Evolutionary conservation across 2,113 vertebrate genomes (phyloP).

Genomic region (Daboia siamensis): DNA sequence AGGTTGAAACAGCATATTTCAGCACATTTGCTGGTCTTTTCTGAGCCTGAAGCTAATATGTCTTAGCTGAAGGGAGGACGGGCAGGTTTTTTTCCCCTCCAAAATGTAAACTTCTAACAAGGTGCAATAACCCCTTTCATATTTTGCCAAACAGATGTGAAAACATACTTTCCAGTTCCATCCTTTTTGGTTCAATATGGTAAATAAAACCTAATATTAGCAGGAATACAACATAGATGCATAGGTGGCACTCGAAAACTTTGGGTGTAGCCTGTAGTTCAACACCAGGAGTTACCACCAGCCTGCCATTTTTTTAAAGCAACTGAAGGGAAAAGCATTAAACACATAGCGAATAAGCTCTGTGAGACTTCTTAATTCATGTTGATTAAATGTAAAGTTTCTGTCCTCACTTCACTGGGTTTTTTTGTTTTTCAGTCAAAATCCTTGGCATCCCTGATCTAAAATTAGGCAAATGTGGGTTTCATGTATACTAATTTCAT

Average conservation of each 20-base stretch:
- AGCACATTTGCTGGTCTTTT: not conserved
- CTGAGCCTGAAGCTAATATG: not conserved
- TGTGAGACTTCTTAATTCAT: not conserved
- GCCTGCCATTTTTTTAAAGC: not conserved
- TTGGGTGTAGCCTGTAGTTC: not conserved
- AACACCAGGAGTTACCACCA: not conserved
- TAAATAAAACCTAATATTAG: not conserved
- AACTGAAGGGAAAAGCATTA: not conserved
- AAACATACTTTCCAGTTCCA: not conserved
- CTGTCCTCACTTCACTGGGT: not conserved
- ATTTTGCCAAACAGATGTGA: not conserved
- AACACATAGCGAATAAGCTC: not conserved
- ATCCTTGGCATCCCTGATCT: not conserved
- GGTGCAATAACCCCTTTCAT: not conserved
- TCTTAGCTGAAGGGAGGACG: not conserved
- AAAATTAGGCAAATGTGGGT: not conserved
- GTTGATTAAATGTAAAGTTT: not conserved
- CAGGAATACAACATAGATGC: not conserved
- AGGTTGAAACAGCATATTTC: slow-evolving; percentile 37
- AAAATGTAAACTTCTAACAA: not conserved
- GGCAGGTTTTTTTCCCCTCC: not conserved
- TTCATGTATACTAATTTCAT: not conserved
- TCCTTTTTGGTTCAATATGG: not conserved
- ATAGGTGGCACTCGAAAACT: not conserved
- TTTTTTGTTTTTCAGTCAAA: not conserved